These are phyloP conservation scores for Malurus elegans DNA, from an alignment of 2,113 vertebrate species.

Conservation along the genomic window DNA sequence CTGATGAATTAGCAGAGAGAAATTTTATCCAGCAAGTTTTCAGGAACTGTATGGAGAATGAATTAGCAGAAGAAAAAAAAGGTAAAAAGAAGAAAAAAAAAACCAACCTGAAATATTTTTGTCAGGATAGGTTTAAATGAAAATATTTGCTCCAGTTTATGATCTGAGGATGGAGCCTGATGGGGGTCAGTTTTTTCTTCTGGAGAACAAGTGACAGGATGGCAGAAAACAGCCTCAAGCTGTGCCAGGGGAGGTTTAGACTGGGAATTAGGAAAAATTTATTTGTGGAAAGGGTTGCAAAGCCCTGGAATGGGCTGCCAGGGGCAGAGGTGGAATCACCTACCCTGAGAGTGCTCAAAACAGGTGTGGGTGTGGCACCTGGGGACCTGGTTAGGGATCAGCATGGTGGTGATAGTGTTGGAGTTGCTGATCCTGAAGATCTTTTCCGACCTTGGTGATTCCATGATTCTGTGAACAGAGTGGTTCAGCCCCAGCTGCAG, in stretches of 20 bases:
- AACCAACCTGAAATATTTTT: neutral
- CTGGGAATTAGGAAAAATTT: neutral
- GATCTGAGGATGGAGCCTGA: neutral
- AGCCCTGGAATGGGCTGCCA: neutral
- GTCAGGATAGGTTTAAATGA: neutral
- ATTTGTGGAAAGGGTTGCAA: neutral
- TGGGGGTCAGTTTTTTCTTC: neutral
- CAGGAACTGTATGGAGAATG: neutral
- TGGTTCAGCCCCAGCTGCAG: neutral
- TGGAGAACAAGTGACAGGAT: neutral
- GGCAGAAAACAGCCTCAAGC: neutral
- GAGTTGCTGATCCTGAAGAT: neutral
- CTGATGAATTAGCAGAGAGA: neutral
- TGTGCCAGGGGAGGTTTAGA: neutral
- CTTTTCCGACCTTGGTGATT: neutral
- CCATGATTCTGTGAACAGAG: rapidly evolving
- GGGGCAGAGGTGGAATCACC: neutral
- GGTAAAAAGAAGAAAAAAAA: too few species aligned
- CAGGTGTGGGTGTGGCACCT: rapidly evolving
- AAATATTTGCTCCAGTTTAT: neutral
- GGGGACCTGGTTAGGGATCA: rapidly evolving
- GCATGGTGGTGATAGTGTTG: rapidly evolving
- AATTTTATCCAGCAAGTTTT: neutral
- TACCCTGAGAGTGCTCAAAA: neutral
- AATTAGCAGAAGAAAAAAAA: neutral